phyloP scores from a whole-genome alignment of 2,113 vertebrate species.

The Ursus arctos region DNA sequence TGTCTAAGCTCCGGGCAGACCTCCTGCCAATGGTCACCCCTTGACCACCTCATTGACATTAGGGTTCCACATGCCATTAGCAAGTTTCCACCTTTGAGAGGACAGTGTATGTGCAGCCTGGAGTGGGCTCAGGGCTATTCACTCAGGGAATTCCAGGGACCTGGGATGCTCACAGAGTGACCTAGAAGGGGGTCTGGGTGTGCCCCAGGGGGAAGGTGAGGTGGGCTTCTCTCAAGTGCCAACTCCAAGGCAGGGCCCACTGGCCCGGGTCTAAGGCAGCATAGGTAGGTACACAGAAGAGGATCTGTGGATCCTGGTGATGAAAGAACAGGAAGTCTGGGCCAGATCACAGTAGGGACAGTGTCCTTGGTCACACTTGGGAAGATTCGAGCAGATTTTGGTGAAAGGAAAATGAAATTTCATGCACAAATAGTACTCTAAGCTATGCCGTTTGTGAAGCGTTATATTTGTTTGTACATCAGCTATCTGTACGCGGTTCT shows the following conservation, averaged over 20 bases:
- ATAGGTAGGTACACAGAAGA: background rate
- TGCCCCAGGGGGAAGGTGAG: background rate
- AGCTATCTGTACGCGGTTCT: background rate
- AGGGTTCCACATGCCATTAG: background rate
- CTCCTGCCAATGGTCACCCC: too few relatives aligned
- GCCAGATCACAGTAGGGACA: background rate
- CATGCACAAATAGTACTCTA: background rate
- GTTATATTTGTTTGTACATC: background rate
- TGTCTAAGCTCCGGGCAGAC: background rate
- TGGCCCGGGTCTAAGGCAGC: background rate
- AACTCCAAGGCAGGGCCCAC: too few relatives aligned
- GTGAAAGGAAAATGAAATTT: background rate
- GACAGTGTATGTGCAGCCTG: background rate
- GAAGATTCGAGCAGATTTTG: background rate
- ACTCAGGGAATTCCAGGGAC: background rate
- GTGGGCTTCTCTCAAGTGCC: background rate
- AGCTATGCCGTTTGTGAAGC: background rate
- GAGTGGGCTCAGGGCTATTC: background rate
- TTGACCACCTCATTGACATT: background rate
- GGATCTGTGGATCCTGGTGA: background rate
- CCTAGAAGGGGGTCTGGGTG: background rate
- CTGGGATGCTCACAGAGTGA: background rate
- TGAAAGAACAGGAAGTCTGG: background rate
- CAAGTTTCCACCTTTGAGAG: background rate
- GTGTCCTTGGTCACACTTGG: background rate